phyloP scores from a whole-genome alignment of 2,797 vertebrate species.

The Pampus argenteus region DNA sequence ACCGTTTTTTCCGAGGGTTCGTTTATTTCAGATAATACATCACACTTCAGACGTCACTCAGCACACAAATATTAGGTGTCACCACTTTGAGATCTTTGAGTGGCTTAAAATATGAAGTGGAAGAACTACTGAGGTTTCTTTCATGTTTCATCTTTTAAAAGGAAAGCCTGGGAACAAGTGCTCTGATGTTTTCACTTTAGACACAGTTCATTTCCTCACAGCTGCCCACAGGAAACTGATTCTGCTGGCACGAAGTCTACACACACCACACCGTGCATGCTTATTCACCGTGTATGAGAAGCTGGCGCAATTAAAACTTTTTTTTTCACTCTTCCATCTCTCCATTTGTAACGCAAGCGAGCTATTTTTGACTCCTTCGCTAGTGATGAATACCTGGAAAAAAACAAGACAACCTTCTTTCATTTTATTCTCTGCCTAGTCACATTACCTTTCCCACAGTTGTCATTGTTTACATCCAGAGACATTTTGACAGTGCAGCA shows the following conservation, averaged over 20 bases:
- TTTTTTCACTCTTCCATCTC: conserved; percentile 56
- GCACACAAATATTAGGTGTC: conserved; percentile 31
- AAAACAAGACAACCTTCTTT: conserved; percentile 45
- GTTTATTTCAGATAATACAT: conserved; percentile 63
- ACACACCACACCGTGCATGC: conserved; percentile 33
- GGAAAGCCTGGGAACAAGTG: too few relatives aligned
- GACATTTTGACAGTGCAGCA: conserved; percentile 27
- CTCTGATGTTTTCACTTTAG: conserved; percentile 50
- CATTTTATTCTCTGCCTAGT: conserved; percentile 44
- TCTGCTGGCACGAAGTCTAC: conserved; percentile 43
- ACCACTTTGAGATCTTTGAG: not conserved
- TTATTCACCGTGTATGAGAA: conserved; percentile 61
- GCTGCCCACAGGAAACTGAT: conserved; percentile 62
- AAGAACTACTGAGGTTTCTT: too few relatives aligned
- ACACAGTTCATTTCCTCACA: conserved; percentile 62
- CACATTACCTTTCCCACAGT: conserved; percentile 36
- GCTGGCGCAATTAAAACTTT: conserved; percentile 69
- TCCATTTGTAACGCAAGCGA: conserved; percentile 48
- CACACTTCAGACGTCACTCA: conserved; percentile 33
- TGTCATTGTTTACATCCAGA: conserved; percentile 36
- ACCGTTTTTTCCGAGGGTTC: conserved; percentile 57
- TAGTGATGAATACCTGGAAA: conserved; percentile 44
- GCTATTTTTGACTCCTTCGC: conserved; percentile 62
- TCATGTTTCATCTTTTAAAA: too few relatives aligned
- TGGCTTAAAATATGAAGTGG: too few relatives aligned